Evolutionary conservation across 2,888 invertebrate genomes (phyloP), one percentile per base, ranked within the genome.

Genomic region (Mesorhabditis sp.): DNA sequence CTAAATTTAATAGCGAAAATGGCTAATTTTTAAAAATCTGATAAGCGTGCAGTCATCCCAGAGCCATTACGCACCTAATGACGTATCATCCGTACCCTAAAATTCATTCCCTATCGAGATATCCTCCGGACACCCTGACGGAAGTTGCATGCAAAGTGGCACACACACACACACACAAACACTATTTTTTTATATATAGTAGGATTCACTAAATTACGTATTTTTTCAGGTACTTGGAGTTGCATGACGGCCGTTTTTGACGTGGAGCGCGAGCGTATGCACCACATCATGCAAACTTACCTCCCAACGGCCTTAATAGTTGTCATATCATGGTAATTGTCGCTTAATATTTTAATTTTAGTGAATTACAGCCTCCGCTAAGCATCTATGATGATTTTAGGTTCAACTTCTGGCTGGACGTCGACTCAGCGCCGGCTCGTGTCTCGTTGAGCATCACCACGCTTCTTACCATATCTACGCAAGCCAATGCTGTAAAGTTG

Each of bases 271-370:
- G 87, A 88, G 62, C 87, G 88, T 66, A 89, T 89, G 71, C 89
- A 88, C 80, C 89, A 89, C 78, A 82, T 89, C 74, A 88, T 89
- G 45, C 89, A 89, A 82, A 89, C 89, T 71, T 89, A 89, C 82
- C 84, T 89, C 58, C 89, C 89, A 0, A 89, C 89, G 7, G 88
- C 89, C 45, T 82, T 89, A 65, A 89, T 89, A 73, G 89, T 89
- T 44, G 88, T 89, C 71, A 89, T 89, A 68, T 89, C 89, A 4
- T 89, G 89, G 89, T 88, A 42, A 28, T 28, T 28, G 28, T 28
- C 7, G 13, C 10, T 7, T 13, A 50, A 13, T 10, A 50, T 50
- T 13, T 10, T 50, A 50, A 50, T 50, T 50, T 50, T 7, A 10
- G 10, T 50, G 50, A 50, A 50, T 28, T 28, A 28, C 28, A 28